A percentile compares a stretch with the other conserved stretches of the same genome.
These are phyloP conservation scores for Agonopterix heracliana DNA, from an alignment of 2,888 invertebrate species.

Conservation along the genomic window DNA sequence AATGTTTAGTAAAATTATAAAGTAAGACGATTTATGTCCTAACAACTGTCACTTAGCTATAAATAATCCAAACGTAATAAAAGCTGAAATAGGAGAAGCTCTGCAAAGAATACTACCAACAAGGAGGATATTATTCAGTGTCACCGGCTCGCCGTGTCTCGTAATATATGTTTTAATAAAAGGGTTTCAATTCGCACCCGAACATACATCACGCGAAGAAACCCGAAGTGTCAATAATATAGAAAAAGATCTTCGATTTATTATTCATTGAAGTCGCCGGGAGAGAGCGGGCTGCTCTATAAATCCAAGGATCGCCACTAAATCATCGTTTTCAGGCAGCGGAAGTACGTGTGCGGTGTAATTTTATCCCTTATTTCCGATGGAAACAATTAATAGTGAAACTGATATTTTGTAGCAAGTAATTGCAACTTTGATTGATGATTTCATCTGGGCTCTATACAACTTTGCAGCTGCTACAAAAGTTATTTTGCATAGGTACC, in stretches of 20 bases:
- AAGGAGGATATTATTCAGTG: conserved; percentile 72
- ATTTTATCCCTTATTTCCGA: conserved; percentile 50
- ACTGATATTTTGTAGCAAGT: background rate
- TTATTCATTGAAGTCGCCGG: conserved; percentile 68
- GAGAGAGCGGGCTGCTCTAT: conserved; percentile 50
- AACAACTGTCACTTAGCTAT: conserved; percentile 38
- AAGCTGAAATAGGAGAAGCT: conserved; percentile 57
- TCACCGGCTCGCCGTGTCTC: conserved; percentile 63
- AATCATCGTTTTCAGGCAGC: conserved; percentile 59
- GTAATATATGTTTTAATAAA: conserved; percentile 76
- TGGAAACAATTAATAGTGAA: conserved; percentile 32
- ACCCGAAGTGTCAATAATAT: conserved; percentile 69
- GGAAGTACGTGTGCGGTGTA: conserved; percentile 46
- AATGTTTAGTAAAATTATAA: conserved; percentile 17
- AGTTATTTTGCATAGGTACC: too few relatives aligned
- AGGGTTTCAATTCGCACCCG: conserved; percentile 70
- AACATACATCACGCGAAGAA: conserved; percentile 62
- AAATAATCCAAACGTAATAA: conserved; percentile 65
- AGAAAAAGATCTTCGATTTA: conserved; percentile 68
- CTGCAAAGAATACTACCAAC: conserved; percentile 62
- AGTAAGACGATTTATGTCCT: conserved; percentile 28
- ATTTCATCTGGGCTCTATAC: too few relatives aligned
- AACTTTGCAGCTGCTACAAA: too few relatives aligned
- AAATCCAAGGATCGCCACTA: conserved; percentile 65
- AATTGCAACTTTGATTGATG: too few relatives aligned